These are phyloP conservation scores for Odontamblyopus lacepedii DNA, from an alignment of 2,797 vertebrate species.

Conservation along the genomic window DNA sequence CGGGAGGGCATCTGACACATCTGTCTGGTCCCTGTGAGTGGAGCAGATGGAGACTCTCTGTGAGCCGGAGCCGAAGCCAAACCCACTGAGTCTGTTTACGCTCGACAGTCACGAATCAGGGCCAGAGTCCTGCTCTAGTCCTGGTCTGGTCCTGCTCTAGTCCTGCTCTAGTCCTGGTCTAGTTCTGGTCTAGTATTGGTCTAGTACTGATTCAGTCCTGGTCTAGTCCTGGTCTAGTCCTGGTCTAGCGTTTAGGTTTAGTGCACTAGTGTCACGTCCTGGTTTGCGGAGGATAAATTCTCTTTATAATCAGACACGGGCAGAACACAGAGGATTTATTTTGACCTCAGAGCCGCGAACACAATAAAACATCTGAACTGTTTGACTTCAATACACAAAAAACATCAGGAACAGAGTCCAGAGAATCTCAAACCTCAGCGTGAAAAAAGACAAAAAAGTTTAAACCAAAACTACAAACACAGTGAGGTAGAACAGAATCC, in stretches of 20 bases:
- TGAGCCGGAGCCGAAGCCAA: not conserved
- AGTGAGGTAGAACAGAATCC: not conserved
- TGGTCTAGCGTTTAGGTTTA: too few species aligned
- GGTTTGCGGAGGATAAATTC: too few species aligned
- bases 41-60: slow-evolving; percentile 7
- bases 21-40: not conserved
- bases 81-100: slow-evolving; percentile 4
- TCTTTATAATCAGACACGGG: too few species aligned
- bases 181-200: not conserved
- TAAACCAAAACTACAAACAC: not conserved
- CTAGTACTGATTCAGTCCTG: not conserved
- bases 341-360: too few species aligned
- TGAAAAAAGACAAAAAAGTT: too few species aligned
- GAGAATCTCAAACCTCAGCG: too few species aligned
- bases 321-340: too few species aligned
- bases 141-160: not conserved
- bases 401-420: too few species aligned
- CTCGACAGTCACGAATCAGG: not conserved
- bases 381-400: too few species aligned
- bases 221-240: not conserved
- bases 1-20: too few species aligned
- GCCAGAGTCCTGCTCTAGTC: not conserved
- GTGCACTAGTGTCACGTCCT: too few species aligned
- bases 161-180: not conserved
- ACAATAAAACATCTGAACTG: too few species aligned